Conservation (phyloP, 2,797 vertebrate genomes). For the Macroramphosus scolopax region DNA sequence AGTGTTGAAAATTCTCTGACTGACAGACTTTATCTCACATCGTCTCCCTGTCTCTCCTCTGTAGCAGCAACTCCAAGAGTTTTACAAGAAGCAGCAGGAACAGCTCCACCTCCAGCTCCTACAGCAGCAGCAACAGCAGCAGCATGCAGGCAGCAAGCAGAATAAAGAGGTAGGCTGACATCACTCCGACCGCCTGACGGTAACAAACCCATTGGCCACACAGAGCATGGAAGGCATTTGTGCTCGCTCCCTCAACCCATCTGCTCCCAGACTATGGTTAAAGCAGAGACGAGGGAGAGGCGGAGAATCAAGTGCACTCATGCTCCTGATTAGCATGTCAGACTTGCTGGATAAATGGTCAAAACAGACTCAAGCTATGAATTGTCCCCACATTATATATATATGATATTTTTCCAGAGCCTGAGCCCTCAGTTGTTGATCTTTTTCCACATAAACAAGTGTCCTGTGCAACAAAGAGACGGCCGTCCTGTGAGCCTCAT, state of each 20-base stretch:
- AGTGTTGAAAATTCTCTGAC: constrained; percentile 27
- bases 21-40: constrained; percentile 34
- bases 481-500: constrained; percentile 34
- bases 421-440: too few relatives aligned
- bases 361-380: constrained; percentile 43
- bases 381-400: too few relatives aligned
- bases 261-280: constrained; percentile 67
- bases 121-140: constrained; percentile 92
- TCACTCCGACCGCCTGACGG: constrained; percentile 51
- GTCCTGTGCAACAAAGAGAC: constrained; percentile 45
- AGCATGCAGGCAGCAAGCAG: constrained; percentile 98
- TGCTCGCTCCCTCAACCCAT: constrained; percentile 52
- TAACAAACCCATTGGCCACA: constrained; percentile 51
- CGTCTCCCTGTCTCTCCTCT: constrained; percentile 62
- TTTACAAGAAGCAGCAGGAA: constrained; percentile 99
- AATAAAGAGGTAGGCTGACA: constrained; percentile 95
- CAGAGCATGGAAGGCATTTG: constrained; percentile 59
- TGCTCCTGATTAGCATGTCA: constrained; percentile 73
- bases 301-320: constrained; percentile 62
- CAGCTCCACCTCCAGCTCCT: constrained; percentile 99
- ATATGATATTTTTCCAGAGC: too few relatives aligned
- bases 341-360: constrained; percentile 58
- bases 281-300: constrained; percentile 34
- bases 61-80: constrained; percentile 99
- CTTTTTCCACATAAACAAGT: constrained; percentile 46